A percentile compares a stretch with the other conserved stretches of the same genome.
Evolutionary conservation across 2,888 invertebrate species (phyloP).

Genomic region (Pasiphila rectangulata): DNA sequence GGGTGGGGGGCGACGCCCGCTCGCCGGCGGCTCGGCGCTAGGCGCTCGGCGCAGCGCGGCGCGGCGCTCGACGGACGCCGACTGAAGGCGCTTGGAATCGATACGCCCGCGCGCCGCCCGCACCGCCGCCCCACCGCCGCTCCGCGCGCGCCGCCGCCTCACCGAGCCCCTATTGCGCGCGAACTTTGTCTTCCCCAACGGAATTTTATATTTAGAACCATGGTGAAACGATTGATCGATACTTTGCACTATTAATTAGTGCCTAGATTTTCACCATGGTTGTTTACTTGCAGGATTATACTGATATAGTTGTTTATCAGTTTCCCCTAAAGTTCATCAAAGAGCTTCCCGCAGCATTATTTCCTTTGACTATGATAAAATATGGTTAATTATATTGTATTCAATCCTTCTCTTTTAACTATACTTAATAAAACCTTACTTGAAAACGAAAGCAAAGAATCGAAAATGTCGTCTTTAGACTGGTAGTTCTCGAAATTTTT

Average conservation of each 20-base stretch:
- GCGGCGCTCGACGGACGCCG: conserved; percentile 79
- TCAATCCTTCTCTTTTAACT: too few species aligned
- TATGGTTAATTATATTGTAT: too few species aligned
- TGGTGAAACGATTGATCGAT: conserved; percentile 79
- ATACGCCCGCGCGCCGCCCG: conserved; percentile 65
- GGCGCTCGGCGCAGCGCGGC: conserved; percentile 79
- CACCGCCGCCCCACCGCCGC: conserved; percentile 55
- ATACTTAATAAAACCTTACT: too few species aligned
- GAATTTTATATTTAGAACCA: conserved; percentile 81
- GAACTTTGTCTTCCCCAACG: conserved; percentile 79
- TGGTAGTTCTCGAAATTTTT: neutral
- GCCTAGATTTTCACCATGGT: conserved; percentile 56
- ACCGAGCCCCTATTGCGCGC: conserved; percentile 75
- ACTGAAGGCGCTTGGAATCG: conserved; percentile 78
- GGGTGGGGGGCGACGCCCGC: conserved; percentile 65
- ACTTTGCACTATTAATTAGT: conserved; percentile 77
- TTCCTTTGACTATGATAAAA: too few species aligned
- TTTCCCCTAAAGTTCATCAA: neutral
- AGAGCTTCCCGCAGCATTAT: too few species aligned
- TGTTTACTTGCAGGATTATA: neutral
- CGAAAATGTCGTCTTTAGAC: neutral
- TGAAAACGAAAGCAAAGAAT: neutral
- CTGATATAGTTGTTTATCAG: neutral
- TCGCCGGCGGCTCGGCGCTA: conserved; percentile 70
- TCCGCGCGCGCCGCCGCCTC: conserved; percentile 56